Evolutionary conservation across 1,140 invertebrate species (phyloP), one percentile per base, ranked within the genome.

Genomic region (Bursaphelenchus mucronatus): DNA sequence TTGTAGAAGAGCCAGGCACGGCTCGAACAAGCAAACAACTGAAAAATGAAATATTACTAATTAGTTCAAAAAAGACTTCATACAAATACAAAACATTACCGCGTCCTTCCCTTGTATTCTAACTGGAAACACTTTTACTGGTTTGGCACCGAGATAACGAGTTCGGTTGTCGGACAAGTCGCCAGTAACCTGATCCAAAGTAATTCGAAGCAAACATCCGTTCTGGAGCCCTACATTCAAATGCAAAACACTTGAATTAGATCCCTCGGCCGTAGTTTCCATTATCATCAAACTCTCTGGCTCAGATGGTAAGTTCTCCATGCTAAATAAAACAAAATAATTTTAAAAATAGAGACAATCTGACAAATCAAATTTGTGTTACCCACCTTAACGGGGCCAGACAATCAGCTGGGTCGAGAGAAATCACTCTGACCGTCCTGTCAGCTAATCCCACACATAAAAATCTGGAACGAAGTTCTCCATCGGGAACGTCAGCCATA

Each of bases 1-100:
- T 94, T 94, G 77, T 99, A 99, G 81, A 93, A 94, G 0, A 99
- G 84, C 96, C 95, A 99, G 0, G 93, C 93, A 68, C 95, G 86
- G 71, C 92, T 96, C 0, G 94, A 97, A 86, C 97, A 94, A 0
- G 96, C 96, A 8, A 99, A 82, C 0, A 97, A 85, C 86, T 88
- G 67, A 15, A 82, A 75, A 59, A 62, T 50, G 70, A 65, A 46
- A 44, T 61, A 56, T 65, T 4, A 17, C 6, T 53, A 2, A 63
- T 19, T 8, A 58, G 21, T 46, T 19, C 0, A 0, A 4, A 4
- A 3, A 71, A 39, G 3, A 39, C 45, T 70, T 69, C 5, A n/a
- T 21, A 15, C 17, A 65, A 71, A 66, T 9, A 41, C 46, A 50
- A 73, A 64, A 51, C 85, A 83, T 85, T 81, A 88, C 94, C 8